These are phyloP conservation scores for Empidonax alnorum DNA, from an alignment of 2,113 vertebrate genomes.

Conservation along the genomic window DNA sequence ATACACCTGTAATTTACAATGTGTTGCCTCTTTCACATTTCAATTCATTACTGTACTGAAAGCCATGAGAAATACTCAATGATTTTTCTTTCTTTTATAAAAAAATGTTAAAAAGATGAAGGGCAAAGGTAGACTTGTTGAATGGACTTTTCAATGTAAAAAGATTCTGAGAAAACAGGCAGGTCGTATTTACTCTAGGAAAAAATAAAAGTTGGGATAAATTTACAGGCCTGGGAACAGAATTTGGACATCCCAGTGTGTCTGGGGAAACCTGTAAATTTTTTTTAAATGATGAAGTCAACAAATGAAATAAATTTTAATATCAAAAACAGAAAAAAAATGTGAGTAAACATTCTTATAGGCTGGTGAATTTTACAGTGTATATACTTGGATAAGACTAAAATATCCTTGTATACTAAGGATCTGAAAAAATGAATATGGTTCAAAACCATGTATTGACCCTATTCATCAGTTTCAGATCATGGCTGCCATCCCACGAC, in stretches of 20 bases:
- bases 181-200: not conserved
- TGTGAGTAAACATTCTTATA: not conserved
- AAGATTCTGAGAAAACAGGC: not conserved
- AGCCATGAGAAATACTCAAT: not conserved
- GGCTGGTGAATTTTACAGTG: not conserved
- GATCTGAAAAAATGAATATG: not conserved
- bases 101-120: not conserved
- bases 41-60: not conserved
- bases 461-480: not conserved
- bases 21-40: not conserved
- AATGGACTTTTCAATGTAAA: not conserved
- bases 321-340: not conserved
- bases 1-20: fast-evolving
- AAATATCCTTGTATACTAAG: not conserved
- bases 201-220: not conserved
- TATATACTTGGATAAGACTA: not conserved
- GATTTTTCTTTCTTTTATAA: not conserved
- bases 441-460: not conserved
- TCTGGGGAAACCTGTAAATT: not conserved
- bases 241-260: not conserved
- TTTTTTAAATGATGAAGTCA: not conserved
- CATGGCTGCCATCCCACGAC: not conserved
- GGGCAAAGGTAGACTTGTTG: not conserved
- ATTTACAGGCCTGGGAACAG: not conserved
- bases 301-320: not conserved